Evolutionary conservation across 1,140 invertebrate species (phyloP), one percentile per base, ranked within the genome.

Genomic region (Dendrolimus kikuchii): DNA sequence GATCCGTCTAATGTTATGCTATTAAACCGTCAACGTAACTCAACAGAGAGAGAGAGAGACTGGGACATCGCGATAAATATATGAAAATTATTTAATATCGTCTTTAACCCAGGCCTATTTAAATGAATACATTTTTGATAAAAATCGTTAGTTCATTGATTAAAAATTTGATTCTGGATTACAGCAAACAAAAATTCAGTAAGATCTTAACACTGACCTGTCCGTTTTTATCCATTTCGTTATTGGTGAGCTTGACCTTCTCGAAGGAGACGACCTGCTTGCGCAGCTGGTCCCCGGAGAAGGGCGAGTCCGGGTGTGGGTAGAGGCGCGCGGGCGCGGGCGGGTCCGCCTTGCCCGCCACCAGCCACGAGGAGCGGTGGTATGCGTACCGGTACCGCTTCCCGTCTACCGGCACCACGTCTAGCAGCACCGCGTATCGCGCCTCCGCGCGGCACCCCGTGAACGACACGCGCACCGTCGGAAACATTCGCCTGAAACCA

Each of bases 161-260:
- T 49, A 39, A 23, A 23, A 23, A 23, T 23, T 23, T 23, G 23
- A 23, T 23, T 23, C 1, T 23, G 23, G 23, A 23, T 23, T 23
- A 23, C 23, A 23, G 23, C 23, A 23, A 23, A 23, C 23, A 23
- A 23, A 23, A 23, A 23, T 23, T 23, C 23, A 23, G 3, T 23
- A 23, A 23, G 48, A 49, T n/a, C 9, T 49, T 41, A 44, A 83
- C 46, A 65, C 74, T 64, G 8, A 99, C 98, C 91, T 99, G 97
- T 87, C 97, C 97, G 78, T 96, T 95, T 87, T 98, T 98, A 87
- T 99, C 98, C 93, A 98, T 96, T 88, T 99, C 97, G 89, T 99
- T 99, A 88, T 99, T 99, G 78, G 98, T 99, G 63, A 99, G 92
- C 88, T 99, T 99, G 77, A 99, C 95, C 89, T 99, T 99, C 90